phyloP scores from a whole-genome alignment of 2,888 invertebrate genomes.

The Coelinius sp. region DNA sequence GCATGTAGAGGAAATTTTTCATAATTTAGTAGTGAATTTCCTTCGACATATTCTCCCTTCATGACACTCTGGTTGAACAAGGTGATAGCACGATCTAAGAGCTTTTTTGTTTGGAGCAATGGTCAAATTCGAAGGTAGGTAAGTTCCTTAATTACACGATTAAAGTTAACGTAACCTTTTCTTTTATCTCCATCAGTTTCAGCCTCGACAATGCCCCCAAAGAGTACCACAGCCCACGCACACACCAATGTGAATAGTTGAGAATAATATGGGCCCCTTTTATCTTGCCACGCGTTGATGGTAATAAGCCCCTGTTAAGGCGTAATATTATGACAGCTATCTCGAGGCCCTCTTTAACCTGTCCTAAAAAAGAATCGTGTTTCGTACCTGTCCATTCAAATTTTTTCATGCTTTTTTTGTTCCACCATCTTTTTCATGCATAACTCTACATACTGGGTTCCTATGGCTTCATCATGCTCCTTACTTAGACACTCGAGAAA shows the following conservation, averaged over 20 bases:
- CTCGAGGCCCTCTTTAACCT: slow-evolving; percentile 44
- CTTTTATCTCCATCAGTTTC: slow-evolving; percentile 10
- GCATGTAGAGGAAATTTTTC: neutral
- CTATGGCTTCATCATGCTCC: slow-evolving; percentile 15
- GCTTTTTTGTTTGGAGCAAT: neutral
- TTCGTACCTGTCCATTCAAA: slow-evolving; percentile 19
- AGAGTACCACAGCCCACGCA: slow-evolving; percentile 5
- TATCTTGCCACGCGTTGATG: slow-evolving; percentile 50
- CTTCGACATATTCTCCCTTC: neutral
- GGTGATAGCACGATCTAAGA: neutral
- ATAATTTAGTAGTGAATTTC: neutral
- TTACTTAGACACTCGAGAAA: neutral
- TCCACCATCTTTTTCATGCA: neutral
- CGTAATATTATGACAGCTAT: slow-evolving; percentile 55
- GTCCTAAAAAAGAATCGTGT: slow-evolving; percentile 36
- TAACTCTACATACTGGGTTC: neutral
- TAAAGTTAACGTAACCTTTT: neutral
- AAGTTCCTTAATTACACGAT: neutral
- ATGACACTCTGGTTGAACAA: neutral
- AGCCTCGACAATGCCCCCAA: neutral
- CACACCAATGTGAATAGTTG: neutral
- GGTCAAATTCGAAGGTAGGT: neutral
- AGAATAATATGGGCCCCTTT: slow-evolving; percentile 34
- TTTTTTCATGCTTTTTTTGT: neutral
- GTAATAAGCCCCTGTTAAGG: slow-evolving; percentile 57